phyloP scores from a whole-genome alignment of 2,113 vertebrate species.

The Capra hircus region DNA sequence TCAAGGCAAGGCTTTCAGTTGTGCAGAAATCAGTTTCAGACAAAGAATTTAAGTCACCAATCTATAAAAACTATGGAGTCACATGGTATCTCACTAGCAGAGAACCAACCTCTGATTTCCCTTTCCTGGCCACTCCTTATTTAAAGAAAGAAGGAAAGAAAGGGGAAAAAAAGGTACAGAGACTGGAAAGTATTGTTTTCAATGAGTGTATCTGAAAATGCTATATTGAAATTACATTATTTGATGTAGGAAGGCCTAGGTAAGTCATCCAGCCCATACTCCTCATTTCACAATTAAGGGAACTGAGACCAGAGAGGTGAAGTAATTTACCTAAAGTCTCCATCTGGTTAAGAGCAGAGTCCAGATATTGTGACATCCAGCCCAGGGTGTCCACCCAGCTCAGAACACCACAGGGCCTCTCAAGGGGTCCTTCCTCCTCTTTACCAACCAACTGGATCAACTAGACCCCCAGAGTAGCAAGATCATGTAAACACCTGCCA shows the following conservation, averaged over 20 bases:
- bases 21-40: neutral
- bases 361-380: neutral
- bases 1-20: neutral
- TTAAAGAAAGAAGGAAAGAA: neutral
- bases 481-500: neutral
- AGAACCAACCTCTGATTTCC: neutral
- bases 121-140: neutral
- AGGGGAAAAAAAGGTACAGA: rapidly evolving
- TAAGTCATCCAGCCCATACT: neutral
- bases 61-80: neutral
- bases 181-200: neutral
- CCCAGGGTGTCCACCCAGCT: neutral
- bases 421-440: neutral
- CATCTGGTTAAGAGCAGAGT: neutral
- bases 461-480: neutral
- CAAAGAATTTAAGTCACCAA: neutral
- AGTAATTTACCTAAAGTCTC: neutral
- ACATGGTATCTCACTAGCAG: neutral
- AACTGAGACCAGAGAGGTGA: neutral
- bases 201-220: neutral
- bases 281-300: neutral
- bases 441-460: neutral
- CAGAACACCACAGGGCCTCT: neutral
- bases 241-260: neutral
- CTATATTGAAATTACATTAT: neutral